These are phyloP conservation scores for Potorous gilbertii DNA, from an alignment of 2,797 vertebrate species.

Conservation along the genomic window DNA sequence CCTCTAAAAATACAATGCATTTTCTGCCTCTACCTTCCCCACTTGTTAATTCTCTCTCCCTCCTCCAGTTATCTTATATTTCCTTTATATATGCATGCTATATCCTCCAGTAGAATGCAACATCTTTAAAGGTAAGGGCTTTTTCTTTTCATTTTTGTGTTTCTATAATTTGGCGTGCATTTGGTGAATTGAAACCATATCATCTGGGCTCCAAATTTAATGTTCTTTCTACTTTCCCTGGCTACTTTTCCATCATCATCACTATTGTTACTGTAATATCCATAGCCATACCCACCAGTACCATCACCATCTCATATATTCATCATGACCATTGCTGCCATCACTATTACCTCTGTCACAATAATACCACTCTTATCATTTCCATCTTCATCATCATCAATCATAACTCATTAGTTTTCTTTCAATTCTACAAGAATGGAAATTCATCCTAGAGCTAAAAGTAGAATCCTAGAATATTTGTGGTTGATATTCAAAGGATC, in stretches of 20 bases:
- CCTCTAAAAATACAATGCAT: too few relatives aligned
- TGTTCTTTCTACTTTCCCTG: background rate
- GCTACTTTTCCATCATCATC: background rate
- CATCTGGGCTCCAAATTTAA: background rate
- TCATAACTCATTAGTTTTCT: background rate
- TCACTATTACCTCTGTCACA: background rate
- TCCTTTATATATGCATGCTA: background rate
- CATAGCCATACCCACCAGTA: background rate
- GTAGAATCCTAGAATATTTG: background rate
- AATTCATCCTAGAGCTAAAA: background rate
- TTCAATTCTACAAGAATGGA: background rate
- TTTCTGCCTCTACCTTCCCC: background rate
- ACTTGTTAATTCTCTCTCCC: background rate
- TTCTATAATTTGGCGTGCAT: background rate
- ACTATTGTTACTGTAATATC: background rate
- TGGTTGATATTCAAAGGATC: background rate
- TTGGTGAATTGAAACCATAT: background rate
- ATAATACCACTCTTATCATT: background rate
- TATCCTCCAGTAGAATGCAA: background rate
- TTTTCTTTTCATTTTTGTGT: background rate
- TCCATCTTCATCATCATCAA: background rate
- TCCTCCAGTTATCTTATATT: background rate
- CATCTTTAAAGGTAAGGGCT: background rate
- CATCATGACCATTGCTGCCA: background rate
- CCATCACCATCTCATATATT: background rate